phyloP scores from a whole-genome alignment of 1,140 invertebrate species.

The Solen grandis region DNA sequence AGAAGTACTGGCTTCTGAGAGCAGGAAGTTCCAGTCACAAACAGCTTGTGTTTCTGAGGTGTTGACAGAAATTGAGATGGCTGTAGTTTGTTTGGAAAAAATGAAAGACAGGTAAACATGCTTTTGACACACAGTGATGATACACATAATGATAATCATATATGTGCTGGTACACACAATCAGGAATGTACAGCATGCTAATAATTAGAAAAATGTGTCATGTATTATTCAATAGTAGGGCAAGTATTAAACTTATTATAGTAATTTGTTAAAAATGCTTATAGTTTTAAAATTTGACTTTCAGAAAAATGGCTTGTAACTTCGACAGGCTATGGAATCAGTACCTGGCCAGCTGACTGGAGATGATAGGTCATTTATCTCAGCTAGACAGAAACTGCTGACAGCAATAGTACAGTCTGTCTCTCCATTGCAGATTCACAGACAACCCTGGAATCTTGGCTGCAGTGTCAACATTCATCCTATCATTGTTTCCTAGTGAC shows the following conservation, averaged over 20 bases:
- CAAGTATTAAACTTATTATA: too few species aligned
- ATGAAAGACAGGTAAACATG: background rate
- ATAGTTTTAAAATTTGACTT: background rate
- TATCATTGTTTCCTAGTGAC: background rate
- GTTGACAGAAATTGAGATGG: background rate
- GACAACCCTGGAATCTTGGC: background rate
- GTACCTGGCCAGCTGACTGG: background rate
- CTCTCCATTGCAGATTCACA: background rate
- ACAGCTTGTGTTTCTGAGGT: conserved; percentile 3
- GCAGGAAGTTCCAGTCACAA: conserved; percentile 19
- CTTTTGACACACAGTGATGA: background rate
- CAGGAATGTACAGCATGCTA: too few species aligned
- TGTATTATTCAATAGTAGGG: too few species aligned
- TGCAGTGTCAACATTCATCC: background rate
- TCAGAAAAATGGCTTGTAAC: conserved; percentile 7
- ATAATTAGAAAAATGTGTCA: too few species aligned
- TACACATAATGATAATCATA: too few species aligned
- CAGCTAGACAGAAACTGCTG: background rate
- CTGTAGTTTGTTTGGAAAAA: background rate
- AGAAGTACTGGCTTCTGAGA: background rate
- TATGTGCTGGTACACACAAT: too few species aligned
- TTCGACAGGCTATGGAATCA: background rate
- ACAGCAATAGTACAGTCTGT: background rate
- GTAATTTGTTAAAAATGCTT: too few species aligned
- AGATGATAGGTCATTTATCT: background rate